Conservation (phyloP, 1,140 invertebrate species). For the Drosophila prosaltans region DNA sequence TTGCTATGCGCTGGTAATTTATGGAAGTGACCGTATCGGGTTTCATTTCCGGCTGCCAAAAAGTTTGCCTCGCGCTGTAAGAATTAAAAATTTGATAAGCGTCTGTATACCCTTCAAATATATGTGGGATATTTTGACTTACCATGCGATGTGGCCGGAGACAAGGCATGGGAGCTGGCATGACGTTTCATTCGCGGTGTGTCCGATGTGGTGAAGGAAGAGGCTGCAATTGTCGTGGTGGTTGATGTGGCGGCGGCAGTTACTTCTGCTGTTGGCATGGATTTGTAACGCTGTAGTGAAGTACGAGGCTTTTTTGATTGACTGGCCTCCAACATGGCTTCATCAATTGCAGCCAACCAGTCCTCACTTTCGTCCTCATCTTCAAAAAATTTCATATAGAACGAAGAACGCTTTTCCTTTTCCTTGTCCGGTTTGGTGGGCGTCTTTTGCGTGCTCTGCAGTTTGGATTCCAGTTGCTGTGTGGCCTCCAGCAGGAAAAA, state of each 20-base stretch:
- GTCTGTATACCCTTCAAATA: neutral
- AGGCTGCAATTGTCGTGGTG: conserved; percentile 2
- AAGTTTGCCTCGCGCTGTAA: conserved; percentile 59
- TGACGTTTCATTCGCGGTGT: conserved; percentile 67
- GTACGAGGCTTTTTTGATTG: conserved; percentile 70
- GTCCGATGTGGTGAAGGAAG: conserved; percentile 3
- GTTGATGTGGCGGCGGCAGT: conserved; percentile 15
- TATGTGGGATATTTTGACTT: conserved; percentile 23
- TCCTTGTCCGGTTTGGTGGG: conserved; percentile 20
- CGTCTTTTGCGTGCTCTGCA: neutral
- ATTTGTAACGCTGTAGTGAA: conserved; percentile 74
- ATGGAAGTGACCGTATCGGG: conserved; percentile 24
- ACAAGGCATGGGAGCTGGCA: conserved; percentile 65
- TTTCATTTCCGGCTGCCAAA: conserved; percentile 70
- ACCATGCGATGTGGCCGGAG: conserved; percentile 59
- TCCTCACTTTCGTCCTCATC: conserved; percentile 74
- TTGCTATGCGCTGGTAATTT: neutral
- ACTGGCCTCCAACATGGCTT: conserved; percentile 60
- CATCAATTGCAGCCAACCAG: conserved; percentile 69
- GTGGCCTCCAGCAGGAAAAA: conserved; percentile 70
- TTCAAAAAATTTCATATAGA: conserved; percentile 80
- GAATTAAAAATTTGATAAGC: conserved; percentile 19
- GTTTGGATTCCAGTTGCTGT: conserved; percentile 70
- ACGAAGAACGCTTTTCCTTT: conserved; percentile 67
- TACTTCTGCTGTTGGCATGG: conserved; percentile 62